Evolutionary conservation across 53 echinoderm and acorn worm species (phyloP).

Genomic region (Patiria pectinifera): DNA sequence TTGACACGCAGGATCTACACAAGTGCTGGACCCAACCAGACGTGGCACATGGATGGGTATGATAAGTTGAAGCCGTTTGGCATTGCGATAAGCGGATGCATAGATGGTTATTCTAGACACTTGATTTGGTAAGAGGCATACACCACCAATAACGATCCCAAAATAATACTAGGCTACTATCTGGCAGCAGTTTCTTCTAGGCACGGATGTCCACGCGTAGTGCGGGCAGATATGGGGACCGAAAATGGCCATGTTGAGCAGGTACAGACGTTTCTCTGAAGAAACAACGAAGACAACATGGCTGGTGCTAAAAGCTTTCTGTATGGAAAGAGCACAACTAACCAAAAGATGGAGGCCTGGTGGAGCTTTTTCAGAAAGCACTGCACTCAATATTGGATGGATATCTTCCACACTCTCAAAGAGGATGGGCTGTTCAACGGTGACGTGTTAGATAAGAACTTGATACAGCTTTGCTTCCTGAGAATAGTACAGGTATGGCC

Average conservation of each 20-base stretch:
- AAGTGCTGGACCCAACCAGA: slow-evolving; percentile 43
- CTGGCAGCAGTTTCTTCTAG: slow-evolving; percentile 19
- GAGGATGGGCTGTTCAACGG: slow-evolving; percentile 59
- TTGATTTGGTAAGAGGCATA: slow-evolving; percentile 70
- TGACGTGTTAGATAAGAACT: slow-evolving; percentile 64
- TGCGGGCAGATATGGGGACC: slow-evolving; percentile 71
- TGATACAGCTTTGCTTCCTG: slow-evolving; percentile 69
- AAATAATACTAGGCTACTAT: slow-evolving; percentile 66
- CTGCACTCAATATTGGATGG: slow-evolving; percentile 68
- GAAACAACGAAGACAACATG: neutral
- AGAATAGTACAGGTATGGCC: slow-evolving; percentile 67
- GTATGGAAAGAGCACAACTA: slow-evolving; percentile 55
- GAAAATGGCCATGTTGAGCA: slow-evolving; percentile 61
- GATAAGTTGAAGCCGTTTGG: slow-evolving; percentile 66
- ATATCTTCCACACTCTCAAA: slow-evolving; percentile 36
- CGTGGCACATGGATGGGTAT: slow-evolving; percentile 58
- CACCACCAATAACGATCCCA: slow-evolving; percentile 69
- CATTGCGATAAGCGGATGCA: slow-evolving; percentile 63
- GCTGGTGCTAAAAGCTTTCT: slow-evolving; percentile 9
- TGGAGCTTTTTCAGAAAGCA: slow-evolving; percentile 55
- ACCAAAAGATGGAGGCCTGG: slow-evolving; percentile 68
- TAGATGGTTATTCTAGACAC: slow-evolving; percentile 79
- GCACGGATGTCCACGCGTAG: slow-evolving; percentile 46
- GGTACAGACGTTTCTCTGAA: slow-evolving; percentile 55
- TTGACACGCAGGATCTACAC: slow-evolving; percentile 58